Percentiles rank a stretch among this genome's conserved stretches.
These are phyloP conservation scores for Pomatostomus ruficeps DNA, from an alignment of 2,113 vertebrate species.

Conservation along the genomic window DNA sequence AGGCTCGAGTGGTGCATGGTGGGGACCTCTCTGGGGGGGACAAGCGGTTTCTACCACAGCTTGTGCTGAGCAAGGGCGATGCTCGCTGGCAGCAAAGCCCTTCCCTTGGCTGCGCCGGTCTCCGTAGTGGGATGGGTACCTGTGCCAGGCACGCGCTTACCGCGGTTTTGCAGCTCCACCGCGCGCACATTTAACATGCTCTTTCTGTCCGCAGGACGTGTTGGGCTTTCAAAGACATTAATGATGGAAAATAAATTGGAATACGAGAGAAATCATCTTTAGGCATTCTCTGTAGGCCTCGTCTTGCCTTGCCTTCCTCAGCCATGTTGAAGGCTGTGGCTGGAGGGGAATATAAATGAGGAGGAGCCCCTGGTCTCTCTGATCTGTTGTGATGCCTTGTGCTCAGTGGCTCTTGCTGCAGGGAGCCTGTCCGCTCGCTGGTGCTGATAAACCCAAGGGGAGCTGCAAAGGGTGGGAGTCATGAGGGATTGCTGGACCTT, in stretches of 20 bases:
- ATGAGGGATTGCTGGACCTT: not conserved
- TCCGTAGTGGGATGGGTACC: not conserved
- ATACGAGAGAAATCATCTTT: conserved; percentile 63
- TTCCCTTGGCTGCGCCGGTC: rapidly evolving
- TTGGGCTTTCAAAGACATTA: conserved; percentile 68
- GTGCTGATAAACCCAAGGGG: not conserved
- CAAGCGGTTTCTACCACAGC: not conserved
- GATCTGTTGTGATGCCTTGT: not conserved
- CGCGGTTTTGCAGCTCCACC: not conserved
- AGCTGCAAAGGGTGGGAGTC: not conserved
- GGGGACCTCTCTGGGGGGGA: not conserved
- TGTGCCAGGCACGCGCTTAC: not conserved
- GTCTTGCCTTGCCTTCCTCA: conserved; percentile 50
- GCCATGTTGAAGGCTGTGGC: conserved; percentile 56
- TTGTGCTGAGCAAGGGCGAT: not conserved
- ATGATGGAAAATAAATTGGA: conserved; percentile 77
- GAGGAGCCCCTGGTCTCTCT: not conserved
- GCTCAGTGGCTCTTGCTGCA: not conserved
- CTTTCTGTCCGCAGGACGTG: conserved; percentile 35
- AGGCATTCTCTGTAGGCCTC: conserved; percentile 63
- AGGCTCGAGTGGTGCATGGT: rapidly evolving
- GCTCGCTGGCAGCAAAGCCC: not conserved
- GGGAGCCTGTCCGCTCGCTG: not conserved
- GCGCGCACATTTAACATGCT: not conserved
- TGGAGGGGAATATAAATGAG: conserved; percentile 70